Evolutionary conservation across 2,113 vertebrate species (phyloP).

Genomic region (Paraplagusia blochii): DNA sequence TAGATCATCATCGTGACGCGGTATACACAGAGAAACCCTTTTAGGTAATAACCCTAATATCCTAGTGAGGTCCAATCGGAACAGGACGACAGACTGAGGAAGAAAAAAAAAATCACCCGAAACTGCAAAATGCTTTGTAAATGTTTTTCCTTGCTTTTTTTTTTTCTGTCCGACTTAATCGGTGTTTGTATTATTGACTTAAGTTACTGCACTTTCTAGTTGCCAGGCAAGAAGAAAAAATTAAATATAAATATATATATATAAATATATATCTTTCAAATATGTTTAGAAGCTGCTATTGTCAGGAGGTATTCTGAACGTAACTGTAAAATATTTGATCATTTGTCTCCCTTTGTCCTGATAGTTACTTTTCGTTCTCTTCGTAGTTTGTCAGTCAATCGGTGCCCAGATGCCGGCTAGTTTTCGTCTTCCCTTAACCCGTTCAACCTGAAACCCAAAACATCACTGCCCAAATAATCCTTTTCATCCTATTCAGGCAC

Average conservation of each 20-base stretch:
- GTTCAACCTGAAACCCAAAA: too few relatives aligned
- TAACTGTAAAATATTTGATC: slow-evolving; percentile 55
- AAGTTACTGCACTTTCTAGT: slow-evolving; percentile 87
- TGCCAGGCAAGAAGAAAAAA: slow-evolving; percentile 71
- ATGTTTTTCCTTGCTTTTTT: slow-evolving; percentile 64
- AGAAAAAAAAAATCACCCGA: slow-evolving; percentile 45
- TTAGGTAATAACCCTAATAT: too few relatives aligned
- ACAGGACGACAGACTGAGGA: slow-evolving; percentile 30
- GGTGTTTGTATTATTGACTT: slow-evolving; percentile 87
- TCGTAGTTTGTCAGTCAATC: too few relatives aligned
- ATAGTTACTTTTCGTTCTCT: too few relatives aligned
- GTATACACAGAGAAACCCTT: too few relatives aligned
- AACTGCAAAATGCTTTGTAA: slow-evolving; percentile 51
- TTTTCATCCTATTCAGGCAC: too few relatives aligned
- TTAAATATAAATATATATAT: slow-evolving; percentile 4
- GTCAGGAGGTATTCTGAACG: slow-evolving; percentile 73
- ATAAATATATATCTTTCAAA: slow-evolving; percentile 58
- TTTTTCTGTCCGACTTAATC: slow-evolving; percentile 78
- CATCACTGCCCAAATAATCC: too few relatives aligned
- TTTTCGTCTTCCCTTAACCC: too few relatives aligned
- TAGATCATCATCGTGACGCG: slow-evolving; percentile 25
- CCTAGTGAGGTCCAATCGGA: too few relatives aligned
- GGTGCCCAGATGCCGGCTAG: too few relatives aligned
- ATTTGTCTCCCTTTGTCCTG: slow-evolving; percentile 60
- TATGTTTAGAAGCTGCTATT: slow-evolving; percentile 84